Conservation (phyloP, 64 coral and sea anemone species). For the Hydrozoanthus tunicans region DNA sequence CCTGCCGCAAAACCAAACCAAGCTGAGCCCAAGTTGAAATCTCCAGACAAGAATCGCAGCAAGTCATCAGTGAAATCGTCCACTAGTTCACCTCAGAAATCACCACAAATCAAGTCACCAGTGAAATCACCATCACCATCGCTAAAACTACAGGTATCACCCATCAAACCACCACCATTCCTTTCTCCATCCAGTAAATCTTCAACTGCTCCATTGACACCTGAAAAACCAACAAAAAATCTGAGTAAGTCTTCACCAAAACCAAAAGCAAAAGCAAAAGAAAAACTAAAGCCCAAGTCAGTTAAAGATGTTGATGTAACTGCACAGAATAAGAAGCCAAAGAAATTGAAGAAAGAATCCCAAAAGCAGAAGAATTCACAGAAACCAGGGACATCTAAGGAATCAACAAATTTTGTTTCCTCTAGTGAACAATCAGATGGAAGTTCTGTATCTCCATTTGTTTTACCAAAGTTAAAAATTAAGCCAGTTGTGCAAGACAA, state of each 20-base stretch:
- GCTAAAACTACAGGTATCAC: not conserved
- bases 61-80: constrained; percentile 8
- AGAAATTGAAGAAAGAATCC: not conserved
- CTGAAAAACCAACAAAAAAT: not conserved
- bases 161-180: constrained; percentile 16
- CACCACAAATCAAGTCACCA: not conserved
- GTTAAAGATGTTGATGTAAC: not conserved
- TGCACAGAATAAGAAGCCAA: constrained; percentile 13
- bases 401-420: not conserved
- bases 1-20: not conserved
- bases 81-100: not conserved
- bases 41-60: not conserved
- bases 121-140: constrained; percentile 30
- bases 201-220: not conserved
- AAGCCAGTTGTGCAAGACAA: constrained; percentile 79
- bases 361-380: not conserved
- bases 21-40: constrained; percentile 28
- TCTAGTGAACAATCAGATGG: constrained; percentile 16
- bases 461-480: constrained; percentile 87
- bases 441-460: constrained; percentile 11
- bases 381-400: not conserved
- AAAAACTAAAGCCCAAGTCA: not conserved
- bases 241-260: constrained; percentile 31
- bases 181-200: not conserved
- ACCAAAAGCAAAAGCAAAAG: constrained; percentile 5